Conservation (phyloP, 2,888 invertebrate genomes). For the Spilosoma lubricipeda region DNA sequence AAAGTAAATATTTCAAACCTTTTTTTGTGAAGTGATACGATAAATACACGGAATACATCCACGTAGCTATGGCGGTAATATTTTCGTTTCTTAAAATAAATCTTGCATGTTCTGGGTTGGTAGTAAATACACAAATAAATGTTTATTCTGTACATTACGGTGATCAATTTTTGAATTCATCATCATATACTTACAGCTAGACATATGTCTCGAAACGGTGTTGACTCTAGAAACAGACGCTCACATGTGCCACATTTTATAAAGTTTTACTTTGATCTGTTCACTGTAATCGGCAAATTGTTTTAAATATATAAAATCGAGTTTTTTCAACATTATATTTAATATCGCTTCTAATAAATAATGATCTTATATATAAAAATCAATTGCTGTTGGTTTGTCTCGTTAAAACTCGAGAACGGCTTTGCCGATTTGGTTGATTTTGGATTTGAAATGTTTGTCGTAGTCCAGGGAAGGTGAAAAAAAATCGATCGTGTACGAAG, state of each 20-base stretch:
- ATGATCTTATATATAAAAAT: too few species aligned
- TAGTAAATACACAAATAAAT: neutral
- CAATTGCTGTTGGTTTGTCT: too few species aligned
- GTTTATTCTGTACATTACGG: neutral
- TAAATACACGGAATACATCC: neutral
- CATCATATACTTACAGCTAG: neutral
- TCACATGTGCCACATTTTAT: neutral
- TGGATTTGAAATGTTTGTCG: too few species aligned
- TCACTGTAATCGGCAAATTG: neutral
- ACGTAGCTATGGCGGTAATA: constrained; percentile 11
- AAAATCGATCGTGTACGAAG: too few species aligned
- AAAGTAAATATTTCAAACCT: neutral
- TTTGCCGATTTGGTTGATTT: too few species aligned
- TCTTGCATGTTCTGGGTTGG: neutral
- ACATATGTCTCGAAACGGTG: neutral
- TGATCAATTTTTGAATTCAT: neutral
- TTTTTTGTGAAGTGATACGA: neutral
- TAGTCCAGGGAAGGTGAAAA: too few species aligned
- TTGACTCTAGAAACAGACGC: neutral
- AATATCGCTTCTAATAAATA: too few species aligned
- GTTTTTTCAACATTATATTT: too few species aligned
- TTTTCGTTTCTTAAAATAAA: constrained; percentile 12
- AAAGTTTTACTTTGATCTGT: neutral
- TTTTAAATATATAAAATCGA: neutral
- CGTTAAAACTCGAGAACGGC: too few species aligned